These are phyloP conservation scores for Heterodera carotae DNA, from an alignment of 1,140 invertebrate genomes.

Conservation along the genomic window DNA sequence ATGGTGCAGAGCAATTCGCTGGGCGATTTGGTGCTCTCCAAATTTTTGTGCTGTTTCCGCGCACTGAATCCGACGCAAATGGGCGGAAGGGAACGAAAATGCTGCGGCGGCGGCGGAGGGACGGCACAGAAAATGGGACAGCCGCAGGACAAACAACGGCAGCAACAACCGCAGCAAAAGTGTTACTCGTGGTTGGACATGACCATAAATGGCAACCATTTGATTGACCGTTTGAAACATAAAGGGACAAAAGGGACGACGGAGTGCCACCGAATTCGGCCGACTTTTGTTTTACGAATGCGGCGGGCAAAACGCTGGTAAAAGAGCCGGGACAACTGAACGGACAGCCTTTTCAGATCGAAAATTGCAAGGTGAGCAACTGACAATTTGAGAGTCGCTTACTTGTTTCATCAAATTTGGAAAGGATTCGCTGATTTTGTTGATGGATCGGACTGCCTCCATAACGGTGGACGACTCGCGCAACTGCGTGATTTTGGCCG, in stretches of 20 bases:
- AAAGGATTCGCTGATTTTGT: conserved; percentile 46
- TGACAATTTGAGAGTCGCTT: background rate
- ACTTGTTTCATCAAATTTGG: background rate
- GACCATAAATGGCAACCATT: no score
- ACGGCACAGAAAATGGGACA: background rate
- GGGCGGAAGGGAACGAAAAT: conserved; percentile 9
- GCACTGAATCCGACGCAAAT: conserved; percentile 8
- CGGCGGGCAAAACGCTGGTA: conserved; percentile 30
- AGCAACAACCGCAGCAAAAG: conserved; percentile 8
- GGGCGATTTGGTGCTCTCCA: conserved; percentile 18
- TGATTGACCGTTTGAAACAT: background rate
- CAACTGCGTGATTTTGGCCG: conserved; percentile 51
- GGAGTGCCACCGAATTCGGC: conserved; percentile 34
- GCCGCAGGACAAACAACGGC: background rate
- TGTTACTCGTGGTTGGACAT: conserved; percentile 7
- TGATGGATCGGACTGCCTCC: conserved; percentile 43
- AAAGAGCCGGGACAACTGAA: conserved; percentile 40
- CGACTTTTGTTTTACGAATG: conserved; percentile 34
- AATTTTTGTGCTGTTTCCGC: conserved; percentile 33
- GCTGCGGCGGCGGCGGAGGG: background rate
- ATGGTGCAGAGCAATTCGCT: conserved; percentile 12
- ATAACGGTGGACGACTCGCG: conserved; percentile 52
- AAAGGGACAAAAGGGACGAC: conserved; percentile 25
- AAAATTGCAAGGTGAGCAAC: conserved; percentile 42
- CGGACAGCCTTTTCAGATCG: conserved; percentile 50